These are phyloP conservation scores for Cyanoliseus patagonus DNA, from an alignment of 2,113 vertebrate genomes.

Conservation along the genomic window DNA sequence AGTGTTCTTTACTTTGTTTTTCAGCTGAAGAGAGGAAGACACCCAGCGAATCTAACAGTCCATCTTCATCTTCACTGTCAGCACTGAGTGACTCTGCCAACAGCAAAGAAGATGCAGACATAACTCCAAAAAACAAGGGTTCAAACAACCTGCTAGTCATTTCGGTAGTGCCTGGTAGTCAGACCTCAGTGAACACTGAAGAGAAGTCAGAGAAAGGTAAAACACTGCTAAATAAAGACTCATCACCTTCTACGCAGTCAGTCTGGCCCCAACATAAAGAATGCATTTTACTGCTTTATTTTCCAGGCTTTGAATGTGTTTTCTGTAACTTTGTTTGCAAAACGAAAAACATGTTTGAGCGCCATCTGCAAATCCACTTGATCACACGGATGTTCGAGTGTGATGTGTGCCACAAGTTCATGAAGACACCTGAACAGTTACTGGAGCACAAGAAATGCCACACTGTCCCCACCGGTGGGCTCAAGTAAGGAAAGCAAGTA, in stretches of 20 bases:
- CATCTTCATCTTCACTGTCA: slow-evolving; percentile 94
- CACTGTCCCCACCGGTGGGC: slow-evolving; percentile 98
- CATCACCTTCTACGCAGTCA: neutral
- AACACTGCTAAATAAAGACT: neutral
- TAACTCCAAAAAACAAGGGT: slow-evolving; percentile 85
- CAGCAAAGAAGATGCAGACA: slow-evolving; percentile 91
- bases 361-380: slow-evolving; percentile 98
- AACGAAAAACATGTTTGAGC: slow-evolving; percentile 97
- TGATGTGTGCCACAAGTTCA: slow-evolving; percentile 99
- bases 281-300: neutral
- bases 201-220: slow-evolving; percentile 97
- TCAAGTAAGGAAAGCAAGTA: slow-evolving; percentile 99
- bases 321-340: slow-evolving; percentile 99
- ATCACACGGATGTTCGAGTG: slow-evolving; percentile 99
- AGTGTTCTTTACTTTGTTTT: slow-evolving; percentile 7
- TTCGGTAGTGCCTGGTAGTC: slow-evolving; percentile 87
- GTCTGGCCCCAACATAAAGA: neutral
- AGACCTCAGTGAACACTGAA: slow-evolving; percentile 86
- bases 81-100: slow-evolving; percentile 96
- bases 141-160: slow-evolving; percentile 90
- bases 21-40: slow-evolving; percentile 82
- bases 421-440: slow-evolving; percentile 98
- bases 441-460: slow-evolving; percentile 99
- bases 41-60: slow-evolving; percentile 87
- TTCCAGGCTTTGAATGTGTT: slow-evolving; percentile 95